These are phyloP conservation scores for Megathymus violae DNA, from an alignment of 1,140 invertebrate species.

Conservation along the genomic window DNA sequence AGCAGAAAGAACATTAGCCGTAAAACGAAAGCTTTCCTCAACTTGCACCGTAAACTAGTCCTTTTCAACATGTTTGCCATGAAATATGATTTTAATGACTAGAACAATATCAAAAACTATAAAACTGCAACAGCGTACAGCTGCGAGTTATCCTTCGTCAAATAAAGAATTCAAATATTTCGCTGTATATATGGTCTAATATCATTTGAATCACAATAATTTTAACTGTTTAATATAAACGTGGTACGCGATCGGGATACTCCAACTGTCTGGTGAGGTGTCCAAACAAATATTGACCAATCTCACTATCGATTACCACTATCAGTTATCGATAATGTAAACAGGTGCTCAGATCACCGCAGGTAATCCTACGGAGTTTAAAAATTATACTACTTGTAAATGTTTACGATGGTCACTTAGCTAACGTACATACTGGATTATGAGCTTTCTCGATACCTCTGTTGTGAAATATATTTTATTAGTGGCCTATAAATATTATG, in stretches of 20 bases:
- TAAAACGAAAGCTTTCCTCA: constrained; percentile 50
- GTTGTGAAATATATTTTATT: too few relatives aligned
- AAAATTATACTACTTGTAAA: constrained; percentile 18
- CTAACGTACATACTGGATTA: not conserved
- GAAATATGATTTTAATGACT: constrained; percentile 41
- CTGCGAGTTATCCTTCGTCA: constrained; percentile 52
- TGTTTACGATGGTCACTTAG: constrained; percentile 9
- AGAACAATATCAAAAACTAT: constrained; percentile 32
- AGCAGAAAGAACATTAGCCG: constrained; percentile 58
- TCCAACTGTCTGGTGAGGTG: constrained; percentile 4
- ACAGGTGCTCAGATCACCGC: constrained; percentile 10
- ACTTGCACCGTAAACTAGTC: constrained; percentile 64
- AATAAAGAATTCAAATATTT: constrained; percentile 76
- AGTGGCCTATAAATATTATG: too few relatives aligned
- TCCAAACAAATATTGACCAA: constrained; percentile 45
- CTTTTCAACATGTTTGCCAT: constrained; percentile 76
- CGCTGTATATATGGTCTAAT: constrained; percentile 59
- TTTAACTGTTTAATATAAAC: constrained; percentile 31
- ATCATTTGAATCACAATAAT: constrained; percentile 50
- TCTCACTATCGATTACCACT: constrained; percentile 19
- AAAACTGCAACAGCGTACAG: constrained; percentile 9
- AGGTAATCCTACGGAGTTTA: constrained; percentile 26
- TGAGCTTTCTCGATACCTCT: not conserved
- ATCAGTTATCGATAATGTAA: constrained; percentile 25
- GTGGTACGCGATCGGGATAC: constrained; percentile 12